Percentiles rank a stretch among this genome's conserved stretches.
These are phyloP conservation scores for Doryteuthis pealeii DNA, from an alignment of 1,140 invertebrate genomes.

Conservation along the genomic window DNA sequence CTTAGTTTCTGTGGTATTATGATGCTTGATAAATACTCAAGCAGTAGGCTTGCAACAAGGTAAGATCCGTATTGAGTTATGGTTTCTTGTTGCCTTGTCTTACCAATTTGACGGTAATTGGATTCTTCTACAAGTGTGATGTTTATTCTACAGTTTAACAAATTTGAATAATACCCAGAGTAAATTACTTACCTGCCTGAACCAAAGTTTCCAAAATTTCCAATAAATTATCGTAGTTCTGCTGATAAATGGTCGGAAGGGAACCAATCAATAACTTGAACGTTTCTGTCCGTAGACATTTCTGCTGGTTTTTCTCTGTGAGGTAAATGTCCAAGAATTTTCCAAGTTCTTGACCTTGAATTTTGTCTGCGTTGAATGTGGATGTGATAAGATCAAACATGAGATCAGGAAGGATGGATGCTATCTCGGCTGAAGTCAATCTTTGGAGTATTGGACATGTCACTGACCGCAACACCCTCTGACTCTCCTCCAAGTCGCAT, in stretches of 20 bases:
- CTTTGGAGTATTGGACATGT: slow-evolving; percentile 45
- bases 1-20: too few relatives aligned
- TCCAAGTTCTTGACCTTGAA: slow-evolving; percentile 37
- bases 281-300: slow-evolving; percentile 47
- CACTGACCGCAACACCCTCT: slow-evolving; percentile 35
- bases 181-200: slow-evolving; percentile 50
- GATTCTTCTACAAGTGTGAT: too few relatives aligned
- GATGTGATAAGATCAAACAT: slow-evolving; percentile 49
- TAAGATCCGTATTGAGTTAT: too few relatives aligned
- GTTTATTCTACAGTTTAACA: too few relatives aligned
- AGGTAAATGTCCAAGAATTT: slow-evolving; percentile 50
- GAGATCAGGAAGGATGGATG: slow-evolving; percentile 45
- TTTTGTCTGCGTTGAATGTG: slow-evolving; percentile 32
- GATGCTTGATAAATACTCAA: too few relatives aligned
- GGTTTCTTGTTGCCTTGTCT: too few relatives aligned
- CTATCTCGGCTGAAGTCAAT: slow-evolving; percentile 44
- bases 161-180: too few relatives aligned
- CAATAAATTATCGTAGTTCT: slow-evolving; percentile 49
- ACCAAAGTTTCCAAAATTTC: slow-evolving; percentile 50
- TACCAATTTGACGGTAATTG: too few relatives aligned
- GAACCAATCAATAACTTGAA: slow-evolving; percentile 49
- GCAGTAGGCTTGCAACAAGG: too few relatives aligned
- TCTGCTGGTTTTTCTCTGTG: slow-evolving; percentile 47
- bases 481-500: not conserved
- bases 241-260: slow-evolving; percentile 42